phyloP scores from a whole-genome alignment of 2,888 invertebrate species.

The Dioctria rufipes region DNA sequence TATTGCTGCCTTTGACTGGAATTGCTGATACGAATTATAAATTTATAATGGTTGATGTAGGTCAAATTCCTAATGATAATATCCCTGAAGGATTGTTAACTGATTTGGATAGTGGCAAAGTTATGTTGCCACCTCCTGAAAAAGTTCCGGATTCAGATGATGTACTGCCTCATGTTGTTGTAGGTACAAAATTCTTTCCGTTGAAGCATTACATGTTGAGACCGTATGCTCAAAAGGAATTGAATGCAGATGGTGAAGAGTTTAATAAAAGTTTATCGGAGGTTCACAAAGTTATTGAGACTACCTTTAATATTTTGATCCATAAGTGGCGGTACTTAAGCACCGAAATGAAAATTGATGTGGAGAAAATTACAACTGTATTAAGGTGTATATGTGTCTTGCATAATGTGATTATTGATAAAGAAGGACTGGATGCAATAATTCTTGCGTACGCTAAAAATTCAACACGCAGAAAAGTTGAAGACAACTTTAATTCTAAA shows the following conservation, averaged over 20 bases:
- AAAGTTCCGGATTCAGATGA: neutral
- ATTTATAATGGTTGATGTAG: slow-evolving; percentile 10
- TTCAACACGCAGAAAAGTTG: neutral
- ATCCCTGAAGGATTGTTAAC: slow-evolving; percentile 7
- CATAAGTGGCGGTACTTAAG: slow-evolving; percentile 15
- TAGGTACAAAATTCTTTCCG: slow-evolving; percentile 22
- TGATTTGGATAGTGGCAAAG: neutral
- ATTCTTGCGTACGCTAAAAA: neutral
- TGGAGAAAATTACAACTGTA: neutral
- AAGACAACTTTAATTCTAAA: neutral
- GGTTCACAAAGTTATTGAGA: slow-evolving; percentile 21
- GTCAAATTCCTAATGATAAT: neutral
- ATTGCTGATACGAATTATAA: slow-evolving; percentile 25
- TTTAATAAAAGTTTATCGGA: slow-evolving; percentile 4
- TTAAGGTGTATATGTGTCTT: slow-evolving; percentile 11
- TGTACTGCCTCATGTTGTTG: neutral
- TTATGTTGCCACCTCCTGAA: neutral
- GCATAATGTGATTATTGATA: slow-evolving; percentile 18
- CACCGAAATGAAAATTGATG: neutral
- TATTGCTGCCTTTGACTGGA: neutral
- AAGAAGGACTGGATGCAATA: neutral
- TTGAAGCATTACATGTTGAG: slow-evolving; percentile 1
- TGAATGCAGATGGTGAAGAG: neutral
- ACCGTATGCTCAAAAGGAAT: neutral
- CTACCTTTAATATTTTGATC: neutral